Evolutionary conservation across 23 tunicate genomes (phyloP).

Genomic region (Diplosoma virens): DNA sequence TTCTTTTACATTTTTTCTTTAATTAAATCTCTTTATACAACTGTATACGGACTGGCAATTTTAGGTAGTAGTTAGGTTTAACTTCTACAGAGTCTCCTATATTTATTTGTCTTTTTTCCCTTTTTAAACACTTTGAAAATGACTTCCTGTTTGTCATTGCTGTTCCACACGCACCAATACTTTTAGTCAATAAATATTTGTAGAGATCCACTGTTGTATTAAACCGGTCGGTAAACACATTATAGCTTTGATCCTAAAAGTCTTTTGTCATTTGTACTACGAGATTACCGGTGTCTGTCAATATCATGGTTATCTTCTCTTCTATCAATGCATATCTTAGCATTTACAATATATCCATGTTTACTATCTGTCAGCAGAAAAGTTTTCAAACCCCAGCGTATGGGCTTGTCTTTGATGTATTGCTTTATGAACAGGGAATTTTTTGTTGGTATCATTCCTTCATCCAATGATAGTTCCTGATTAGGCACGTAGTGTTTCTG

Average conservation of each 20-base stretch:
- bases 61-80: too few species aligned
- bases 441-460: neutral
- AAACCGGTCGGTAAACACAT: neutral
- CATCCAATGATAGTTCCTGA: neutral
- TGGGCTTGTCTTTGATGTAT: neutral
- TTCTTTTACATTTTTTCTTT: too few species aligned
- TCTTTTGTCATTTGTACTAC: neutral
- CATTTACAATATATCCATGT: neutral
- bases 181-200: neutral
- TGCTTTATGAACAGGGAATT: neutral
- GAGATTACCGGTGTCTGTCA: neutral
- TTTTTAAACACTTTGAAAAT: too few species aligned
- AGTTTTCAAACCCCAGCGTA: neutral
- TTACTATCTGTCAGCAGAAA: neutral
- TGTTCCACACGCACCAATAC: neutral
- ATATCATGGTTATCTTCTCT: neutral
- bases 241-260: neutral
- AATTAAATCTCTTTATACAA: too few species aligned
- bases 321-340: neutral
- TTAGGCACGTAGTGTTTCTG: neutral
- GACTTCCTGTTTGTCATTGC: neutral
- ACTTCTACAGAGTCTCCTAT: too few species aligned
- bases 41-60: too few species aligned
- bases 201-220: neutral
- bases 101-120: too few species aligned